Conservation (phyloP, 2,113 vertebrate species). For the Lagopus muta region DNA sequence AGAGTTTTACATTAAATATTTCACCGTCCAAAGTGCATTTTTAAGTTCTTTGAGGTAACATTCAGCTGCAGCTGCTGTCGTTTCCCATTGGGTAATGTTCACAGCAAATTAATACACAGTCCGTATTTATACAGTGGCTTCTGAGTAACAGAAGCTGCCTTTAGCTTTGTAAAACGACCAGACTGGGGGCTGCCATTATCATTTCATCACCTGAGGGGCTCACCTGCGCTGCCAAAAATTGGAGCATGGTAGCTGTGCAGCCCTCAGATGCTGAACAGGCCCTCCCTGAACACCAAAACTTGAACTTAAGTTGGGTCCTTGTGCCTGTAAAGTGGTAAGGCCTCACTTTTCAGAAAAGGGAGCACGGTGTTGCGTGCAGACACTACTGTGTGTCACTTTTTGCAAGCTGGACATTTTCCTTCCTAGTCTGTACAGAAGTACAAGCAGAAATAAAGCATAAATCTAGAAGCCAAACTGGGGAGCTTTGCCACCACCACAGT, state of each 20-base stretch:
- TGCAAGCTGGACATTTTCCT: neutral
- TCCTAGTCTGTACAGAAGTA: neutral
- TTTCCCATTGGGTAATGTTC: neutral
- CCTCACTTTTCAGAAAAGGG: neutral
- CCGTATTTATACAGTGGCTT: neutral
- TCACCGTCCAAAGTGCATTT: neutral
- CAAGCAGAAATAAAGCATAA: neutral
- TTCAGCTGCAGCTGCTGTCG: neutral
- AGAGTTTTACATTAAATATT: constrained; percentile 18
- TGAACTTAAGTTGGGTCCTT: neutral
- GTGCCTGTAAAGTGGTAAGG: neutral
- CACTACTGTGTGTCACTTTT: neutral
- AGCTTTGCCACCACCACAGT: neutral
- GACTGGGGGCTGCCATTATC: neutral
- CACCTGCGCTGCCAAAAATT: rapidly evolving
- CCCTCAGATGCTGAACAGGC: neutral
- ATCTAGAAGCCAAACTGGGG: neutral
- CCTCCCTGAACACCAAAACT: neutral
- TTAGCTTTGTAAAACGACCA: neutral
- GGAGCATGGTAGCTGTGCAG: neutral
- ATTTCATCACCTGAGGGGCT: neutral
- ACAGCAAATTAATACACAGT: neutral
- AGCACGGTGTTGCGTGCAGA: neutral
- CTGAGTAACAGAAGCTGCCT: neutral
- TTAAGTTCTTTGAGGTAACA: constrained; percentile 18